Evolutionary conservation across 2,113 vertebrate genomes (phyloP), one percentile per base, ranked within the genome.

Genomic region (Heterocephalus glaber): DNA sequence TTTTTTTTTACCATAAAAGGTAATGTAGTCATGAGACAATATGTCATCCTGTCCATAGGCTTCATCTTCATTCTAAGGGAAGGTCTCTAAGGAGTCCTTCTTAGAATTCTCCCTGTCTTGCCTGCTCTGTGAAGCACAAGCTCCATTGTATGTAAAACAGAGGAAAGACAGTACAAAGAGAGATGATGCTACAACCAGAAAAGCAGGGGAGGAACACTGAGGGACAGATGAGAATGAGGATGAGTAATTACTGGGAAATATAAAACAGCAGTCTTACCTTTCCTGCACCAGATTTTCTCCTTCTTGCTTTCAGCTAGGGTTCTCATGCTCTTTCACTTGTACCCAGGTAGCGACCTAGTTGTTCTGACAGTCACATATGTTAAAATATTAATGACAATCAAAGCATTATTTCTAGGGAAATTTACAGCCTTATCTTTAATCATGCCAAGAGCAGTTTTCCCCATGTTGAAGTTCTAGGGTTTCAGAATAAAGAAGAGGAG

Each of bases 401-500:
- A 79, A 3, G 19, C 24, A 24, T 24, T 81, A 47, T 61, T 90
- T 86, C 20, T 61, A 74, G 17, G 44, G 20, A 2, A 77, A 44
- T 61, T 74, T 94, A 16, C 16, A 94, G 17, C 1, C n/a, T 77
- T 28, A 44, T 68, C 9, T 44, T 22, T 76, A 76, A 89, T 76
- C 9, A 76, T 19, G 20, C 19, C 2, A 35, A 33, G 19, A 16
- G n/a, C 72, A 6, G 3, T 44, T 38, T 95, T 86, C 86, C 1
- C 14, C 24, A 38, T 49, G 20, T 52, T 89, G 22, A n/a, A 92
- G 24, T 82, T 82, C n/a, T 86, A 12, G 5, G 12, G 33, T 65
- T 93, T 79, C 24, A 35, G 52, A 58, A 95, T 68, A 90, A 94
- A 79, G 28, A 33, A 92, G 14, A 97, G 33, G 20, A 33, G 8